phyloP scores from a whole-genome alignment of 2,113 vertebrate species.

The Sturnira hondurensis region DNA sequence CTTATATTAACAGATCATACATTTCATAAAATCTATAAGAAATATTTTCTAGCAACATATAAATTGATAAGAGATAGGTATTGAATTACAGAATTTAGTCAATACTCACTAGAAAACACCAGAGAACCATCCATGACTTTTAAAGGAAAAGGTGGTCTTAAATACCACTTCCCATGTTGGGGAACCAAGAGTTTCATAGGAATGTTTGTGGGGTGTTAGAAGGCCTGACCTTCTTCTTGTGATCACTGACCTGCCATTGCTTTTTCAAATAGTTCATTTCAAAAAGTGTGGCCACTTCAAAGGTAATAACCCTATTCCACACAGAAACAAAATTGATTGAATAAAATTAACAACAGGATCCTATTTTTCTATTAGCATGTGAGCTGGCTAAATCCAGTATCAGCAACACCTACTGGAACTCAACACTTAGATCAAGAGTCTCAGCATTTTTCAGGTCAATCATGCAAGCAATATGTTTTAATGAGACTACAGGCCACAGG shows the following conservation, averaged over 20 bases:
- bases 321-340: background rate
- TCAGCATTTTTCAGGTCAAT: constrained; percentile 31
- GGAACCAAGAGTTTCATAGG: background rate
- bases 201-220: background rate
- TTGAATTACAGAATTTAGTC: background rate
- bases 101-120: background rate
- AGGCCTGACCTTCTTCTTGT: background rate
- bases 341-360: background rate
- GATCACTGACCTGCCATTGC: background rate
- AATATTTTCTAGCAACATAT: background rate
- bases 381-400: background rate
- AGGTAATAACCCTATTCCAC: background rate
- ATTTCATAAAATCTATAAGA: background rate
- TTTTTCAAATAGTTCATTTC: background rate
- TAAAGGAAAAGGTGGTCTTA: background rate
- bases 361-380: constrained; percentile 24
- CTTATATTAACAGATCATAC: background rate
- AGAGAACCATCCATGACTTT: background rate
- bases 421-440: background rate
- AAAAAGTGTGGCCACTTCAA: background rate
- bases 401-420: background rate
- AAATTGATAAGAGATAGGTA: background rate
- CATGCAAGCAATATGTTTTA: constrained; percentile 28
- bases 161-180: background rate
- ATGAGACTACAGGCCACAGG: constrained; percentile 29